Conservation (phyloP, 2,888 invertebrate genomes). For the Oxystoma pomonae region DNA sequence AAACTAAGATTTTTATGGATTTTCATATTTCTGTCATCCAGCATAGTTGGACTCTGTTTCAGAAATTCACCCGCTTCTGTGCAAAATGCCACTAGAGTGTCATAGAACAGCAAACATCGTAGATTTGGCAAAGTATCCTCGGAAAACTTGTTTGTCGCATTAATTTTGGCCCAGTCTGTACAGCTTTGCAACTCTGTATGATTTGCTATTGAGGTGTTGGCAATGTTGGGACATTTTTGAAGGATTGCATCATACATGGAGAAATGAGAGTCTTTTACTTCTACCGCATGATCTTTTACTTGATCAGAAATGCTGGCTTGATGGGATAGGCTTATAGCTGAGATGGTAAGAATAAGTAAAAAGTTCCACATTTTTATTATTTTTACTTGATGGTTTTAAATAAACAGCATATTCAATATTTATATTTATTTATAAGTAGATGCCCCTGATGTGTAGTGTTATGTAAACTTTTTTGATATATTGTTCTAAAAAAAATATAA, state of each 20-base stretch:
- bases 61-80: not conserved
- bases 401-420: too few relatives aligned
- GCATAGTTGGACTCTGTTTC: not conserved
- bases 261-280: too few relatives aligned
- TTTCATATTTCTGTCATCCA: not conserved
- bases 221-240: not conserved
- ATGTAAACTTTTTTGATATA: too few relatives aligned
- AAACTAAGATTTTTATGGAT: not conserved
- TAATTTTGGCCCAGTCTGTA: not conserved
- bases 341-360: too few relatives aligned
- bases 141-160: not conserved
- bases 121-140: not conserved
- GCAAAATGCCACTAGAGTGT: not conserved
- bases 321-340: too few relatives aligned
- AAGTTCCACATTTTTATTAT: too few relatives aligned
- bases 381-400: too few relatives aligned
- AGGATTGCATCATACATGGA: not conserved
- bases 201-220: not conserved
- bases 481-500: too few relatives aligned
- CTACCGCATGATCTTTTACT: too few relatives aligned
- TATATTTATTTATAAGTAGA: too few relatives aligned
- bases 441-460: too few relatives aligned
- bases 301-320: too few relatives aligned
- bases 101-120: not conserved
- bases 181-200: not conserved